Percentiles rank a stretch among this genome's conserved stretches.
phyloP scores from a whole-genome alignment of 2,797 vertebrate species.

The Chelidonichthys spinosus region DNA sequence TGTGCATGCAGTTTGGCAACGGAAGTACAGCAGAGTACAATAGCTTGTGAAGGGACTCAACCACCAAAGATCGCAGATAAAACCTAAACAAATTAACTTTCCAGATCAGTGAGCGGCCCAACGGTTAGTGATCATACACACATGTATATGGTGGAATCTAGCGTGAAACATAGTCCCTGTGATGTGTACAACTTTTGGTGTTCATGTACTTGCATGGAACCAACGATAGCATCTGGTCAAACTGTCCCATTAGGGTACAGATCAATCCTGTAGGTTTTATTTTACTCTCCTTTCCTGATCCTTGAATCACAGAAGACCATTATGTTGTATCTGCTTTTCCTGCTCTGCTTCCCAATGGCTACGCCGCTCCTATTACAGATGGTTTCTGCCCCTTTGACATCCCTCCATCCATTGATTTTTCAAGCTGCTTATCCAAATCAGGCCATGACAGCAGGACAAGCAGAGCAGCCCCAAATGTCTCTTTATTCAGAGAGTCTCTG shows the following conservation, averaged over 20 bases:
- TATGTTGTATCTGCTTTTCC: background rate
- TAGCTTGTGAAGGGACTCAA: no score
- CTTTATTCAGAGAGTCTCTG: slow-evolving; percentile 42
- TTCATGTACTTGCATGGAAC: no score
- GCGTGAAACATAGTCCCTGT: no score
- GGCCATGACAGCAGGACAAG: slow-evolving; percentile 52
- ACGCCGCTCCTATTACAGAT: slow-evolving; percentile 37
- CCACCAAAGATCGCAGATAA: no score
- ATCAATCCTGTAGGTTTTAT: background rate
- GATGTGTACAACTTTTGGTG: no score
- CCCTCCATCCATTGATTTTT: slow-evolving; percentile 34
- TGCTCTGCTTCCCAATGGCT: slow-evolving; percentile 5
- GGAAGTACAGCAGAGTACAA: no score
- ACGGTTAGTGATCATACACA: no score
- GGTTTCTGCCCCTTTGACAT: slow-evolving; percentile 37
- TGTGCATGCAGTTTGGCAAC: no score
- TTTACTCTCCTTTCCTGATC: background rate
- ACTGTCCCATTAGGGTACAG: background rate
- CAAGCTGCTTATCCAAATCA: slow-evolving; percentile 64
- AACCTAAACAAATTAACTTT: no score
- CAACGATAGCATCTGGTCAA: no score
- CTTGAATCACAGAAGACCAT: slow-evolving; percentile 9
- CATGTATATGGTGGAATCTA: no score
- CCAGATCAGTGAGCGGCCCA: no score
- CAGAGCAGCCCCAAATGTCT: slow-evolving; percentile 38